Evolutionary conservation across 1,140 invertebrate genomes (phyloP), one percentile per base, ranked within the genome.

Genomic region (Neodiprion pinetum): DNA sequence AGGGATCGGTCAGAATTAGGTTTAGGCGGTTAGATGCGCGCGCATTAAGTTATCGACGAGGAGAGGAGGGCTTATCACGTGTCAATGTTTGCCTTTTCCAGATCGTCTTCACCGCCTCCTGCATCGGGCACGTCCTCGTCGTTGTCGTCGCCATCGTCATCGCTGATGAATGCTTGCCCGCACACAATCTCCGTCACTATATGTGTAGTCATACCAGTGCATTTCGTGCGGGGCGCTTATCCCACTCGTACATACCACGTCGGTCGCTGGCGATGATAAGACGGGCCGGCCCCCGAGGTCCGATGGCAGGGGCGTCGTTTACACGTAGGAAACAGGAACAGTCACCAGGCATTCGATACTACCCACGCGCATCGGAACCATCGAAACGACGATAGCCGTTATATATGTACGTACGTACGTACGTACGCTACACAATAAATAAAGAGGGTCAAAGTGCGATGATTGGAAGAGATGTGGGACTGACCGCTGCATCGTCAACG

Each of bases 321-420:
- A 5, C 28, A 40, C 28, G 28, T 40, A 40, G 28, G 28, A 40
- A 40, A 40, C 28, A 40, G 28, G 28, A 40, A 40, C 28, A 40
- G 28, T 40, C 28, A 40, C 5, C 28, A 5, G 28, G 28, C 28
- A 40, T 40, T 40, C 28, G 28, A 40, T 40, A 40, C 28, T 40
- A 40, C 5, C 2, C 28, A 40, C 5, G 28, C 28, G 28, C 28
- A 40, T 40, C 28, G 28, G 28, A 1, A 21, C 14, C 14, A 81
- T 81, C 61, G 73, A 68, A 65, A 14, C 74, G 78, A 75, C 71
- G 74, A 74, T 76, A 72, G 74, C 69, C 28, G 49, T 48, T 10
- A 48, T 72, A 72, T 53, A 53, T 48, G 66, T 68, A 49, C 67
- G 49, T 65, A 72, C 69, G 77, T 77, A 69, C 70, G 67, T 77